Base-by-base conservation (phyloP, 1,140 invertebrate genomes). In the Lepidurus apus region DNA sequence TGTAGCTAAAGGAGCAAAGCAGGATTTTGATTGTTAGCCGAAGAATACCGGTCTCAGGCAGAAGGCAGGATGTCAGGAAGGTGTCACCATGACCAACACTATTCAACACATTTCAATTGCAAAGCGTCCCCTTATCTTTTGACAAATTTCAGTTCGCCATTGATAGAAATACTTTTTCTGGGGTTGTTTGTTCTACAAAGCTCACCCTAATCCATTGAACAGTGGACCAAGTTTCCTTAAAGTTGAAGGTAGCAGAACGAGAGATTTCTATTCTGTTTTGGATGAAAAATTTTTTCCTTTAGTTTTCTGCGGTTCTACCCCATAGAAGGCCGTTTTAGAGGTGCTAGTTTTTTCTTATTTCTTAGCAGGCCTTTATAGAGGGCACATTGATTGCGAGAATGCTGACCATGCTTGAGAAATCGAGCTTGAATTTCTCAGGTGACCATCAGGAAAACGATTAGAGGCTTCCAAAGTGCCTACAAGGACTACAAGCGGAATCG, bases 51-150 rank as follows among this genome's bases (percentile, higher is more conserved):
- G 53, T 13, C 53, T n/a, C 13, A 65, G 53, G 53, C 53, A 65
- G 53, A 21, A 65, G 53, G 53, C 53, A 65, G 53, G 53, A 65
- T 65, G 53, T 65, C 53, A 65, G 53, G 53, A 65, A 65, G n/a
- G 53, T 65, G 53, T 21, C 13, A 65, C 53, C 53, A n/a, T 65
- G 53, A 65, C 53, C 53, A 65, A 65, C 53, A 65, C 53, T 65
- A 65, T 65, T 65, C 53, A 65, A 65, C 53, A 65, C 53, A 65
- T 65, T 65, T 65, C 53, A 65, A 65, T 65, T 65, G 53, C 53
- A 65, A 65, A 65, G 53, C 53, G 53, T 65, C 53, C 53, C 53
- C 53, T 65, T 65, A 65, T 65, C 53, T 65, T 65, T 17, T 65
- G 53, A 65, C 53, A 65, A 65, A 65, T 65, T 65, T 65, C 21